Conservation (phyloP, 1,140 invertebrate genomes). For the Drosophila nigromelanica region DNA sequence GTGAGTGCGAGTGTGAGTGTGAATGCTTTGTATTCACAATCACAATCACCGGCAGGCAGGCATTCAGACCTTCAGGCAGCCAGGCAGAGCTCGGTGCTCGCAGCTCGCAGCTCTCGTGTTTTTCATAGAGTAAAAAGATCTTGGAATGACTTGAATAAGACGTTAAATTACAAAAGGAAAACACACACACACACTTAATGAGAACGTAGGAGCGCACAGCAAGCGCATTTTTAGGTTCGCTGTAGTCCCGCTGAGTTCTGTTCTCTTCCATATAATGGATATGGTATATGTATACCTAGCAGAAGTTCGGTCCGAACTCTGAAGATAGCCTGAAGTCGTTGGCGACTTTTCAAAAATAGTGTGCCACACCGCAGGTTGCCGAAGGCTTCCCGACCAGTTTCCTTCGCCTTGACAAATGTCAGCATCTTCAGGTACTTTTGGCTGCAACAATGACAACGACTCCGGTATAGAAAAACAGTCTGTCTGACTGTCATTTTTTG, state of each 20-base stretch:
- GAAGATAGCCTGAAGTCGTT: neutral
- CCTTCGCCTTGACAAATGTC: slow-evolving; percentile 41
- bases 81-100: neutral
- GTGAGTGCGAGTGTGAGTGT: slow-evolving; percentile 24
- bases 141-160: slow-evolving; percentile 70
- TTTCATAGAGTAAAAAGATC: slow-evolving; percentile 44
- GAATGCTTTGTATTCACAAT: slow-evolving; percentile 26
- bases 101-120: slow-evolving; percentile 21
- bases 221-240: slow-evolving; percentile 34
- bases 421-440: slow-evolving; percentile 25
- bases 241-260: slow-evolving; percentile 44
- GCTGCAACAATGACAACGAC: neutral
- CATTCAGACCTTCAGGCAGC: slow-evolving; percentile 3
- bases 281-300: neutral
- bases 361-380: slow-evolving; percentile 37
- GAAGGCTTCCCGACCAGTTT: slow-evolving; percentile 17
- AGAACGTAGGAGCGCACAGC: slow-evolving; percentile 45
- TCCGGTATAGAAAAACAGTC: too few species aligned
- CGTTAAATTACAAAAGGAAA: slow-evolving; percentile 68
- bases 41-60: slow-evolving; percentile 10
- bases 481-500: too few species aligned
- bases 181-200: slow-evolving; percentile 54
- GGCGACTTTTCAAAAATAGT: slow-evolving; percentile 26
- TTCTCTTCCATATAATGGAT: neutral
- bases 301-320: neutral